Conservation (phyloP, 2,113 vertebrate species). For the Tragelaphus strepsiceros region DNA sequence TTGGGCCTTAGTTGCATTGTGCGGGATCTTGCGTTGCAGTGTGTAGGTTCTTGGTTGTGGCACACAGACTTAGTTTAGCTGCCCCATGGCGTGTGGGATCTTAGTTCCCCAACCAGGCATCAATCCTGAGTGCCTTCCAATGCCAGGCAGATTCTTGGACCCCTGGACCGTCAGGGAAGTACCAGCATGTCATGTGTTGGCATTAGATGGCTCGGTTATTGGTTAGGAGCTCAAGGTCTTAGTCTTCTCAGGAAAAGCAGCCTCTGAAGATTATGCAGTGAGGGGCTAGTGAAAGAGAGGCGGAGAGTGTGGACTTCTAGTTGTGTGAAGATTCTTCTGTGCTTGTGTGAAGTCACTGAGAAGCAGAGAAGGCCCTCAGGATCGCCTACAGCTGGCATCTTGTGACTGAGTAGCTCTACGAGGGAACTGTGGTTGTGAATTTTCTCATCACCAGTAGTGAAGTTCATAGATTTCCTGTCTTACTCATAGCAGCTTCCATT, state of each 20-base stretch:
- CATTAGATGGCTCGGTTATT: background rate
- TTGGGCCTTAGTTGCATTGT: background rate
- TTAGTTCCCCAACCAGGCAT: background rate
- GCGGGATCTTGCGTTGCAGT: accelerated
- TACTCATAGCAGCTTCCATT: background rate
- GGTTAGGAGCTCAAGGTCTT: background rate
- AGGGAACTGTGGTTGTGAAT: background rate
- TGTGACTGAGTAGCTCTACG: background rate
- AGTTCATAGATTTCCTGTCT: background rate
- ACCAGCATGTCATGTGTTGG: background rate
- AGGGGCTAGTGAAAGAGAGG: background rate
- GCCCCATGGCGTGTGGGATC: background rate
- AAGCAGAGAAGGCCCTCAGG: background rate
- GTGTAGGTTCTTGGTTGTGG: background rate
- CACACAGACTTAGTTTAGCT: background rate
- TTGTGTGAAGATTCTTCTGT: background rate
- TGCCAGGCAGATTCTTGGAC: background rate
- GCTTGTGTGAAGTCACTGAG: background rate
- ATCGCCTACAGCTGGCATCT: background rate
- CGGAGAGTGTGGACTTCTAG: background rate
- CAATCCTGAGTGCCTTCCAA: background rate
- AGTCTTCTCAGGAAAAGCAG: background rate
- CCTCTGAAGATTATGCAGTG: background rate
- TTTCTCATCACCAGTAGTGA: background rate
- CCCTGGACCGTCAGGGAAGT: background rate